Evolutionary conservation across 2,113 vertebrate genomes (phyloP).

Genomic region (Barnardius zonarius): DNA sequence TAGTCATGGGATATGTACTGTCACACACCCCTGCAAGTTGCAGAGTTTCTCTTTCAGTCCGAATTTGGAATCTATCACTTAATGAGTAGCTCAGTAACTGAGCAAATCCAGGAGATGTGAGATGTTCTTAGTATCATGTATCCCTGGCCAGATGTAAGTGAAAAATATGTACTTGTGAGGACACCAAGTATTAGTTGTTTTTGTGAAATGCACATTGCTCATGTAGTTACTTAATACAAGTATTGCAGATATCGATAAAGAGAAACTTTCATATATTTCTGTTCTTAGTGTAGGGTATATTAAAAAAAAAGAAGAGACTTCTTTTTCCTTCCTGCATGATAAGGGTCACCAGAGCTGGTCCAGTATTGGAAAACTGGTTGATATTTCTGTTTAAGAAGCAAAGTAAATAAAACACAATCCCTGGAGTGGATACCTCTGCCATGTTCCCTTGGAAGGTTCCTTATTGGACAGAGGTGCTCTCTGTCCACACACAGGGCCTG

Average conservation of each 20-base stretch:
- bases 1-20: background rate
- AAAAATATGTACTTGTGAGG: background rate
- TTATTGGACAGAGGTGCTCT: conserved; percentile 22
- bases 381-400: conserved; percentile 23
- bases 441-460: background rate
- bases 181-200: background rate
- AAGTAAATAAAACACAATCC: conserved; percentile 15
- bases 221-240: background rate
- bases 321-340: background rate
- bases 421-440: background rate
- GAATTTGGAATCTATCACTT: background rate
- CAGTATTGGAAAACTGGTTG: background rate
- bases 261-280: background rate
- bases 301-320: background rate
- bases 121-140: background rate
- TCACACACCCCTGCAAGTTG: background rate
- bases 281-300: background rate
- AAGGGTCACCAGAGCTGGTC: background rate
- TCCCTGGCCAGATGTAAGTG: background rate
- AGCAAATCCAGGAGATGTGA: background rate
- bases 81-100: background rate
- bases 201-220: background rate
- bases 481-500: background rate
- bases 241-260: background rate
- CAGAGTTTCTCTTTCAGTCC: background rate